phyloP scores from a whole-genome alignment of 2,113 vertebrate genomes.

The Lagenorhynchus albirostris region DNA sequence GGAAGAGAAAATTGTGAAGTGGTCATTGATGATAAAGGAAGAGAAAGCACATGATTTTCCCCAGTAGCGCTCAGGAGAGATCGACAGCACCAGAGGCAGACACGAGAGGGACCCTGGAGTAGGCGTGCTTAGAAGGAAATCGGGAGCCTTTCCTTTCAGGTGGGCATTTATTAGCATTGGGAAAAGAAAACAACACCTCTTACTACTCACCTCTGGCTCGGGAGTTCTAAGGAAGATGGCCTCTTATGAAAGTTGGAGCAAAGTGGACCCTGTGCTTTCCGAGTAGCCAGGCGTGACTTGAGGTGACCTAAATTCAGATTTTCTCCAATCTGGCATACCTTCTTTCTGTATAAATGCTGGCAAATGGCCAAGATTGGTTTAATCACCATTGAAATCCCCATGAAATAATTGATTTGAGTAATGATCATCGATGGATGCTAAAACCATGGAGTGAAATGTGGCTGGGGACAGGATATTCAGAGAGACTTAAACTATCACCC shows the following conservation, averaged over 20 bases:
- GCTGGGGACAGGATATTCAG: not conserved
- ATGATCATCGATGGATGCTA: not conserved
- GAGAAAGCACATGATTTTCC: not conserved
- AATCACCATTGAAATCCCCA: not conserved
- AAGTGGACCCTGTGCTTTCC: conserved; percentile 7
- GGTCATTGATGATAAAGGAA: not conserved
- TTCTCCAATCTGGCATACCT: not conserved
- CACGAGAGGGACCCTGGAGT: not conserved
- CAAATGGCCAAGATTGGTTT: not conserved
- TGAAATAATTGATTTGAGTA: conserved; percentile 6
- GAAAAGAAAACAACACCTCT: not conserved
- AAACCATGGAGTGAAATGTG: not conserved
- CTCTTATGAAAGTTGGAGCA: not conserved
- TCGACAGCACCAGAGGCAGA: not conserved
- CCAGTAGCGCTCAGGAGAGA: not conserved
- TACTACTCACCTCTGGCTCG: not conserved
- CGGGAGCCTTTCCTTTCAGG: not conserved
- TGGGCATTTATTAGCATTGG: not conserved
- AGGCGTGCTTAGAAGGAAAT: not conserved
- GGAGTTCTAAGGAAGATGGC: not conserved
- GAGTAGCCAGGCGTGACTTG: not conserved
- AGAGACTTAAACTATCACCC: not conserved
- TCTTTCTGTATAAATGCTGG: not conserved
- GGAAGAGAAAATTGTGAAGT: not conserved
- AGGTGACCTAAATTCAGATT: not conserved